Conservation (phyloP, 2,888 invertebrate species). For the Drosophila demipolita region DNA sequence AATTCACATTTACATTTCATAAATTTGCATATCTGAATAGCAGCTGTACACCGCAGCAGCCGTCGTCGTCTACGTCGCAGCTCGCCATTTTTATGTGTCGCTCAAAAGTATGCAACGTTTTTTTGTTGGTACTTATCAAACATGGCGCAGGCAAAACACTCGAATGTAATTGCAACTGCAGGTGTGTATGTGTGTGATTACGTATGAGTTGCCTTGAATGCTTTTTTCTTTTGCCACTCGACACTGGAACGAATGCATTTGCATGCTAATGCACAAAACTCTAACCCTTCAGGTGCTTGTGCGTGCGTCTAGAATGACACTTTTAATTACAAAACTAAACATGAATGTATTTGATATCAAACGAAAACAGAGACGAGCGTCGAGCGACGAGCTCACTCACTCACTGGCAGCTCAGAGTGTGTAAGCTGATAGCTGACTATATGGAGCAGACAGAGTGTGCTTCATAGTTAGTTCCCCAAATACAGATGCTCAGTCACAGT, state of each 20-base stretch:
- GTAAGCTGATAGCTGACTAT: slow-evolving; percentile 7
- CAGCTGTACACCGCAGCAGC: slow-evolving; percentile 29
- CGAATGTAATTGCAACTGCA: slow-evolving; percentile 46
- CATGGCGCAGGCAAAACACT: slow-evolving; percentile 53
- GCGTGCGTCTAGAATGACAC: slow-evolving; percentile 67
- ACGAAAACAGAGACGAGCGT: slow-evolving; percentile 41
- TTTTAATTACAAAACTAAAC: slow-evolving; percentile 77
- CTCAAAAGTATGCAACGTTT: slow-evolving; percentile 72
- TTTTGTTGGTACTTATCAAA: slow-evolving; percentile 63
- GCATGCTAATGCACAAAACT: slow-evolving; percentile 63
- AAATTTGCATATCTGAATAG: slow-evolving; percentile 44
- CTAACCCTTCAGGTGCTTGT: slow-evolving; percentile 41
- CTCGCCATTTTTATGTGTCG: slow-evolving; percentile 54
- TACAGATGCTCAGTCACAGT: slow-evolving; percentile 21
- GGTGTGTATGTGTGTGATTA: slow-evolving; percentile 4
- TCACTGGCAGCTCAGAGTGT: neutral
- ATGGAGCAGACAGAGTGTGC: slow-evolving; percentile 7
- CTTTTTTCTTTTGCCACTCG: slow-evolving; percentile 54
- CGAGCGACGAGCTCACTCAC: slow-evolving; percentile 17
- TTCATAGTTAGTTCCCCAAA: slow-evolving; percentile 5
- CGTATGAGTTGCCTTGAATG: slow-evolving; percentile 58
- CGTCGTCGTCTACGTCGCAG: slow-evolving; percentile 5
- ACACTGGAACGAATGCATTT: slow-evolving; percentile 68
- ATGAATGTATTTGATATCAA: slow-evolving; percentile 77
- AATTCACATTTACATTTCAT: slow-evolving; percentile 62